These are phyloP conservation scores for Oryzias dopingdopingensis DNA, from an alignment of 2,797 vertebrate species.

Conservation along the genomic window DNA sequence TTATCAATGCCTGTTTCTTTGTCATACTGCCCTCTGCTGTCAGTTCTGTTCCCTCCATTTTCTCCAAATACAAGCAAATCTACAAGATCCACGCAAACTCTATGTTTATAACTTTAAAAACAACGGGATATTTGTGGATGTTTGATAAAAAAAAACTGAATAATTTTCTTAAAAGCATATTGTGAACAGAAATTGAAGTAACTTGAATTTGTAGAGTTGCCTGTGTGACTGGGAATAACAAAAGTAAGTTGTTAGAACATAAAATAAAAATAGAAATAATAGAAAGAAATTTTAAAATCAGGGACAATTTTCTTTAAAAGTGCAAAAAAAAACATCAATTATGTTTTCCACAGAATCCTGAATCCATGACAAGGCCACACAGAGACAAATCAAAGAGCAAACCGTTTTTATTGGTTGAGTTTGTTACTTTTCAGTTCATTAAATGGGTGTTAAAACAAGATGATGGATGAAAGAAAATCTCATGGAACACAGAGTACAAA, in stretches of 20 bases:
- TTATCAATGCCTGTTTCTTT: background rate
- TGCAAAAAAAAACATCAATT: background rate
- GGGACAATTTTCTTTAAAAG: background rate
- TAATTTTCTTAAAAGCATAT: no score
- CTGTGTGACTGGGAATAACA: no score
- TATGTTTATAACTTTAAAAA: background rate
- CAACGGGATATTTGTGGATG: no score
- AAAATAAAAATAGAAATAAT: no score
- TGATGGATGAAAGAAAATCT: no score
- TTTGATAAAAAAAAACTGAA: no score
- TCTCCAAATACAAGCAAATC: background rate
- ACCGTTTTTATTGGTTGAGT: background rate
- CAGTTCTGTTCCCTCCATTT: slow-evolving; percentile 3
- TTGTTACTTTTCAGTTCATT: no score
- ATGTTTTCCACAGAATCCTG: background rate
- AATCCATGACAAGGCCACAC: no score
- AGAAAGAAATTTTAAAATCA: no score
- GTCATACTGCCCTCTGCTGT: slow-evolving; percentile 36
- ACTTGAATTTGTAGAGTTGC: no score
- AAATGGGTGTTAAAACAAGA: background rate
- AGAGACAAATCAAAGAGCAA: background rate
- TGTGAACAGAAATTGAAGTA: no score
- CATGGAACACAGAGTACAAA: background rate
- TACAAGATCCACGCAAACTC: background rate
- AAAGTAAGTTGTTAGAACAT: no score